A percentile compares a stretch with the other conserved stretches of the same genome.
Conservation (phyloP, 2,113 vertebrate genomes). For the Aptenodytes patagonicus region DNA sequence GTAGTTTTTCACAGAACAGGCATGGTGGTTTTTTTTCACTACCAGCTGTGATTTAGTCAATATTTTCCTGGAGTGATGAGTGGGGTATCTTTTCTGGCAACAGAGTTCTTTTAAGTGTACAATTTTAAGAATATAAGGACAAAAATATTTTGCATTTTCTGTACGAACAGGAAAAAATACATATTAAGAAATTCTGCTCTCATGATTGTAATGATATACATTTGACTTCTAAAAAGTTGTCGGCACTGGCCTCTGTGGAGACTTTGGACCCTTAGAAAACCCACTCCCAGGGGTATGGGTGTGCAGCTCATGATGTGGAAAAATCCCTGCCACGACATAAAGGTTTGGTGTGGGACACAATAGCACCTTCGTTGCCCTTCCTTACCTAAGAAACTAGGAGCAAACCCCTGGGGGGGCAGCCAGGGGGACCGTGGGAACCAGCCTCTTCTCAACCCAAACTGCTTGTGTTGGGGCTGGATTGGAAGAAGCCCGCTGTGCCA, state of each 20-base stretch:
- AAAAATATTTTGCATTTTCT: background rate
- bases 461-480: rapidly evolving
- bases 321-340: background rate
- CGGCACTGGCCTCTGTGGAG: background rate
- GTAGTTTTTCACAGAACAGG: background rate
- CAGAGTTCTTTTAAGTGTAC: background rate
- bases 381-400: background rate
- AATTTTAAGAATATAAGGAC: background rate
- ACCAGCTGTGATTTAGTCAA: background rate
- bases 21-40: background rate
- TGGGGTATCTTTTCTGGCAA: background rate
- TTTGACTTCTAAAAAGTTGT: background rate
- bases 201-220: rapidly evolving
- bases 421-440: rapidly evolving
- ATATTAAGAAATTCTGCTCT: background rate
- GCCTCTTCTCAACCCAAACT: background rate
- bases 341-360: background rate
- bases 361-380: background rate
- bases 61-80: background rate
- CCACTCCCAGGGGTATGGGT: background rate
- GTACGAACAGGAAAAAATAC: background rate
- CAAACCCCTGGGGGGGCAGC: rapidly evolving
- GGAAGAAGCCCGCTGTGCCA: rapidly evolving
- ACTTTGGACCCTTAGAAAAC: background rate
- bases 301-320: background rate